These are phyloP conservation scores for Nephila pilipes DNA, from an alignment of 1,140 invertebrate genomes.

Conservation along the genomic window DNA sequence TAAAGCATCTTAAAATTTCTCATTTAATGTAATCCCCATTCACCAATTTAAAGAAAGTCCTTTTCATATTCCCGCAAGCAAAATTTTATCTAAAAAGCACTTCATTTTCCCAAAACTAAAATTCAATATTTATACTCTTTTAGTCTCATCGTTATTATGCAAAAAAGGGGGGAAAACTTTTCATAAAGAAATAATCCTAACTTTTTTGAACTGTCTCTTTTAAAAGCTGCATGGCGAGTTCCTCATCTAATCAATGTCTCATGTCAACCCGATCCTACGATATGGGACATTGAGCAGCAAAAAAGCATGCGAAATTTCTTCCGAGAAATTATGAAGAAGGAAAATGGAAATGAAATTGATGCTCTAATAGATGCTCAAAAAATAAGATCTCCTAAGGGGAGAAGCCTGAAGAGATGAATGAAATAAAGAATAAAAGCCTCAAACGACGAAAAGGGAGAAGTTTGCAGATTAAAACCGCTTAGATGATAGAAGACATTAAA, in stretches of 20 bases:
- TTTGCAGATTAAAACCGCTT: conserved; percentile 64
- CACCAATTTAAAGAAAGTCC: no score
- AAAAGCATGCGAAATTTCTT: not conserved
- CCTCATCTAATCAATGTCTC: not conserved
- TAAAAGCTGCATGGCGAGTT: no score
- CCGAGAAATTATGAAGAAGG: not conserved
- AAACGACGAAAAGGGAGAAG: conserved; percentile 11
- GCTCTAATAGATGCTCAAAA: conserved; percentile 39
- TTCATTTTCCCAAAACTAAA: no score
- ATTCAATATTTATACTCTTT: no score
- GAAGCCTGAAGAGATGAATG: not conserved
- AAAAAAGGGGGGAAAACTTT: no score
- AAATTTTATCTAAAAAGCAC: no score
- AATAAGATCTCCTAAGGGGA: not conserved
- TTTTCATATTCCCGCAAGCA: no score
- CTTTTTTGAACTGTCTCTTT: no score
- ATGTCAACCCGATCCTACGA: not conserved
- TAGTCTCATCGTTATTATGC: no score
- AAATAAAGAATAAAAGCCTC: conserved; percentile 34
- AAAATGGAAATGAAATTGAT: conserved; percentile 62
- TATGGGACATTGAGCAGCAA: not conserved
- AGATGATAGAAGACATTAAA: conserved; percentile 53
- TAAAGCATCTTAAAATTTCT: no score
- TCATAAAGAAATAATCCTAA: no score
- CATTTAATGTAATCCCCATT: no score